Evolutionary conservation across 2,113 vertebrate species (phyloP).

Genomic region (Conger conger): DNA sequence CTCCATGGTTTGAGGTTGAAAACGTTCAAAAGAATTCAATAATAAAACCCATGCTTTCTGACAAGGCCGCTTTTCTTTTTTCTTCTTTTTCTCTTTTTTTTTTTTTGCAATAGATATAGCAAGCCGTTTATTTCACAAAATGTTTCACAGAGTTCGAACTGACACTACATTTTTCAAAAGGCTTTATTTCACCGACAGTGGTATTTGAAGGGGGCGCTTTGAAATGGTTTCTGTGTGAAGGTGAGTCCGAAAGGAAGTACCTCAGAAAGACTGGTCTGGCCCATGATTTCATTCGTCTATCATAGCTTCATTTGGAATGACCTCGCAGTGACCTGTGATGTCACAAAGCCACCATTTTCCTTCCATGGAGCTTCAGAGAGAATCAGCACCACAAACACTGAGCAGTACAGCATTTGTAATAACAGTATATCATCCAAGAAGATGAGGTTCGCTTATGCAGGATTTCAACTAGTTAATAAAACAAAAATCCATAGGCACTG

Average conservation of each 20-base stretch:
- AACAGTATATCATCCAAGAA: too few relatives aligned
- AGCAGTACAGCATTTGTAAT: slow-evolving; percentile 21
- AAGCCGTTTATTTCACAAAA: slow-evolving; percentile 18
- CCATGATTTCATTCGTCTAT: background rate
- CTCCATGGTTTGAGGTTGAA: slow-evolving; percentile 35
- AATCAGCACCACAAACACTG: slow-evolving; percentile 18
- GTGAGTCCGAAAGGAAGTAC: background rate
- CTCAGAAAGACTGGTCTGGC: background rate
- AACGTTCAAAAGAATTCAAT: slow-evolving; percentile 33
- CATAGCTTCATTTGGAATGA: slow-evolving; percentile 21
- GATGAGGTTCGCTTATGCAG: too few relatives aligned
- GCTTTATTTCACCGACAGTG: slow-evolving; percentile 13
- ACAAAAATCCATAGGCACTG: too few relatives aligned
- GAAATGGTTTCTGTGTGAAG: background rate
- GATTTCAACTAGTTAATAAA: too few relatives aligned
- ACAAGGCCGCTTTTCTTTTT: slow-evolving; percentile 10
- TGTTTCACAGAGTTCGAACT: background rate
- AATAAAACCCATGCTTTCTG: slow-evolving; percentile 29
- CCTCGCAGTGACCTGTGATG: slow-evolving; percentile 31
- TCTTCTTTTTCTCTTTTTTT: slow-evolving; percentile 3
- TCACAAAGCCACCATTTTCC: background rate
- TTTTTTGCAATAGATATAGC: background rate
- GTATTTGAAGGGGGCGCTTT: background rate
- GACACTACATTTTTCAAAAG: slow-evolving; percentile 14
- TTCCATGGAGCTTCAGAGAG: slow-evolving; percentile 16